phyloP scores from a whole-genome alignment of 2,113 vertebrate species.

The Psephotus haematonotus region DNA sequence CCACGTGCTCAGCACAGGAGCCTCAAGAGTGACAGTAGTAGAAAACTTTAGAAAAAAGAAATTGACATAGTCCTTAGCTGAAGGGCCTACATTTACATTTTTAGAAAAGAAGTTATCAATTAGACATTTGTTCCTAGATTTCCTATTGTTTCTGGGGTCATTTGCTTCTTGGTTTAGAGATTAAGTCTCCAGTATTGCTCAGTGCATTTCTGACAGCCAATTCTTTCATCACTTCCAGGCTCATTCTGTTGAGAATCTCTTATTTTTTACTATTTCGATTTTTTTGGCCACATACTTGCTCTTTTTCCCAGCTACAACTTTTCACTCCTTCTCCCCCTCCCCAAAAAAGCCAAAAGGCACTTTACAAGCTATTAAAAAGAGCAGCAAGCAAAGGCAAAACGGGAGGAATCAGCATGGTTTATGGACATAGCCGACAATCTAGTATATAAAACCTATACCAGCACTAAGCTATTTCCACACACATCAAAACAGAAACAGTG shows the following conservation, averaged over 20 bases:
- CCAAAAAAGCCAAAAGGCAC: background rate
- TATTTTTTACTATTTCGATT: background rate
- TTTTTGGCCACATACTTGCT: background rate
- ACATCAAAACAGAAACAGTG: background rate
- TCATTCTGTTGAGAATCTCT: background rate
- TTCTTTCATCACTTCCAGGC: background rate
- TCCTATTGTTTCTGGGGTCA: background rate
- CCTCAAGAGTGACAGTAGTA: background rate
- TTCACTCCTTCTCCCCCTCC: background rate
- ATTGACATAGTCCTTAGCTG: background rate
- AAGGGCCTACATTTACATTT: background rate
- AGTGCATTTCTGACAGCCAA: background rate
- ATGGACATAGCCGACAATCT: background rate
- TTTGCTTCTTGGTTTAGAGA: background rate
- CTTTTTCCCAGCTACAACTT: background rate
- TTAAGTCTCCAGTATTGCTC: background rate
- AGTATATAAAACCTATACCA: background rate
- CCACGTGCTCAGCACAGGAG: background rate
- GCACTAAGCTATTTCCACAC: background rate
- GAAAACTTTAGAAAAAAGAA: background rate
- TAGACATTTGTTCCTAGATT: background rate
- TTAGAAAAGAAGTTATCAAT: background rate
- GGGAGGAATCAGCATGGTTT: fast-evolving
- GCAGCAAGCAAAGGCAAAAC: background rate
- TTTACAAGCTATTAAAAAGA: background rate